Conservation (phyloP, 2,113 vertebrate genomes). For the Hydropotes inermis region DNA sequence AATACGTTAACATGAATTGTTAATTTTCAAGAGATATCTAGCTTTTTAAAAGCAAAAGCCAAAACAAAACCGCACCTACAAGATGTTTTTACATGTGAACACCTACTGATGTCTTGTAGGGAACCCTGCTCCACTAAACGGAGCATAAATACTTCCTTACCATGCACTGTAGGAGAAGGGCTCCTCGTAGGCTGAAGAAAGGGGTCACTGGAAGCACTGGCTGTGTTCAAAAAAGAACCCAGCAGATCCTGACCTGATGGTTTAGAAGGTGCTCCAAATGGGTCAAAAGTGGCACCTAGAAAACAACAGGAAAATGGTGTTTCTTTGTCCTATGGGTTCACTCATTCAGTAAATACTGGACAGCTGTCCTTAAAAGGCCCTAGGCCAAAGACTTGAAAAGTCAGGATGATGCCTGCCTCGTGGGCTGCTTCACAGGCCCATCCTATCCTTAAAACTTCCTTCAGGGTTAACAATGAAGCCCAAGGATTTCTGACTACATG, state of each 20-base stretch:
- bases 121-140: neutral
- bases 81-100: neutral
- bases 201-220: conserved; percentile 87
- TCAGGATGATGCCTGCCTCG: neutral
- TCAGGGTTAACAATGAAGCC: neutral
- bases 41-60: neutral
- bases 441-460: neutral
- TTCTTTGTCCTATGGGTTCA: neutral
- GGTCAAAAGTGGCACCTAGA: conserved; percentile 88
- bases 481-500: neutral
- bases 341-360: neutral
- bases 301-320: conserved; percentile 26
- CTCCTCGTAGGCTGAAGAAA: conserved; percentile 93
- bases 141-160: conserved; percentile 50
- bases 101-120: neutral
- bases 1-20: neutral
- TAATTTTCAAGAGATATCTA: neutral
- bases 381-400: neutral
- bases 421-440: neutral
- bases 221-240: conserved; percentile 91
- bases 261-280: conserved; percentile 89
- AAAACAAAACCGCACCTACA: neutral
- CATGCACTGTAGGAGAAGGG: conserved; percentile 91
- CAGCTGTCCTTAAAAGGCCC: neutral
- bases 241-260: conserved; percentile 92